Percentiles rank a stretch among this genome's conserved stretches.
These are phyloP conservation scores for Sclerodermus sp. DNA, from an alignment of 2,888 invertebrate species.

Conservation along the genomic window DNA sequence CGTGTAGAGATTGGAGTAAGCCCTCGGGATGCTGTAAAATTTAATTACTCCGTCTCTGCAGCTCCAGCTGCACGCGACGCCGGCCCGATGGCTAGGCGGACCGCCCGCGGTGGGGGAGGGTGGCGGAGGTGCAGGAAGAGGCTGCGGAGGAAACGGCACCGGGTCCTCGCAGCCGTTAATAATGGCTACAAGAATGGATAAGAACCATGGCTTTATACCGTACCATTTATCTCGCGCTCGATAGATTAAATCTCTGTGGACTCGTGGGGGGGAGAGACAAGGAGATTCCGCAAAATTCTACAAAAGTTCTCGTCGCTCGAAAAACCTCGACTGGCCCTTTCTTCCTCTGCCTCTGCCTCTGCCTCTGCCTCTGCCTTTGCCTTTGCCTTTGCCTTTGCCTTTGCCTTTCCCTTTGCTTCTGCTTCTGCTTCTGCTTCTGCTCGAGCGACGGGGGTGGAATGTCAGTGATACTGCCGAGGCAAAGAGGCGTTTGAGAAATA, in stretches of 20 bases:
- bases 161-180: neutral
- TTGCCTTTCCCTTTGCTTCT: too few relatives aligned
- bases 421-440: too few relatives aligned
- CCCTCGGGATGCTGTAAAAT: constrained; percentile 2
- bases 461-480: too few relatives aligned
- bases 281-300: too few relatives aligned
- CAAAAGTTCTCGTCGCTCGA: too few relatives aligned
- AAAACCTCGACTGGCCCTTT: too few relatives aligned
- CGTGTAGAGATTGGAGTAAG: constrained; percentile 1
- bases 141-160: neutral
- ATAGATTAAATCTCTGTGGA: neutral
- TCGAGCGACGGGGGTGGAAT: too few relatives aligned
- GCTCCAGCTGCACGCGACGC: neutral
- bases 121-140: neutral
- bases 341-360: too few relatives aligned
- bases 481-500: too few relatives aligned
- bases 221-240: neutral
- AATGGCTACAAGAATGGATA: neutral
- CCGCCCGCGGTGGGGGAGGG: neutral
- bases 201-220: neutral
- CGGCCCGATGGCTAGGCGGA: neutral
- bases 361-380: too few relatives aligned
- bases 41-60: neutral
- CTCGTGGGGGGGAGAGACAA: too few relatives aligned
- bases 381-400: too few relatives aligned